A percentile compares a stretch with the other conserved stretches of the same genome.
Conservation (phyloP, 92 coral and sea anemone genomes). For the Porites evermanni region DNA sequence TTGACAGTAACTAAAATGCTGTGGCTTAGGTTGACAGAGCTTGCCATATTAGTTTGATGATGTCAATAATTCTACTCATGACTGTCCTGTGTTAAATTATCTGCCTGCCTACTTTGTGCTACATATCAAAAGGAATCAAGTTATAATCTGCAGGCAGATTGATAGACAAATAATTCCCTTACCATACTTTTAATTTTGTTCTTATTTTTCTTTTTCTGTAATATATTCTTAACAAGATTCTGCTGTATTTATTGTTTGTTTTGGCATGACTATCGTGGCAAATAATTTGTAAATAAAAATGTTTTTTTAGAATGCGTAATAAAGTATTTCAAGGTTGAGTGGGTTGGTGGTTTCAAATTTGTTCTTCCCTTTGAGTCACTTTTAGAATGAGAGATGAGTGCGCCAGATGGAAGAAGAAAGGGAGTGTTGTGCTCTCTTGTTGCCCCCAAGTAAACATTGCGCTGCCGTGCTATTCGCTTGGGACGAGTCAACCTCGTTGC, state of each 20-base stretch:
- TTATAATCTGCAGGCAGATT: conserved; percentile 24
- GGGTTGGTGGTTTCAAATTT: not conserved
- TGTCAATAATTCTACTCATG: no score
- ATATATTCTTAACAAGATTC: not conserved
- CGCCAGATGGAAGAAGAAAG: no score
- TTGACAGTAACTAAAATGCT: not conserved
- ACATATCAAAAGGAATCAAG: not conserved
- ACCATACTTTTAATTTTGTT: no score
- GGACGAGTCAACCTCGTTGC: no score
- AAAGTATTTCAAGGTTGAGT: conserved; percentile 21
- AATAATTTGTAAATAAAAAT: conserved; percentile 19
- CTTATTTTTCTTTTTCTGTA: not conserved
- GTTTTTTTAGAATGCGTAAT: conserved; percentile 7
- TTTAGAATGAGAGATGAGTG: no score
- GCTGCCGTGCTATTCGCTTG: no score
- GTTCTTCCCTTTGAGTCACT: not conserved
- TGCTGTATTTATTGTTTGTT: conserved; percentile 2
- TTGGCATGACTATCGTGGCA: not conserved
- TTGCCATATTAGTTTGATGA: no score
- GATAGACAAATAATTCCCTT: not conserved
- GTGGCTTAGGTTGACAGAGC: no score
- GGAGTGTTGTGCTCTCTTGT: no score
- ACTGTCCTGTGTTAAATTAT: not conserved
- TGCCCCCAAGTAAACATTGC: no score
- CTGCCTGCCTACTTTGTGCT: not conserved